Percentiles rank a stretch among this genome's conserved stretches.
Evolutionary conservation across 2,888 invertebrate genomes (phyloP).

Genomic region (Limnephilus lunatus): DNA sequence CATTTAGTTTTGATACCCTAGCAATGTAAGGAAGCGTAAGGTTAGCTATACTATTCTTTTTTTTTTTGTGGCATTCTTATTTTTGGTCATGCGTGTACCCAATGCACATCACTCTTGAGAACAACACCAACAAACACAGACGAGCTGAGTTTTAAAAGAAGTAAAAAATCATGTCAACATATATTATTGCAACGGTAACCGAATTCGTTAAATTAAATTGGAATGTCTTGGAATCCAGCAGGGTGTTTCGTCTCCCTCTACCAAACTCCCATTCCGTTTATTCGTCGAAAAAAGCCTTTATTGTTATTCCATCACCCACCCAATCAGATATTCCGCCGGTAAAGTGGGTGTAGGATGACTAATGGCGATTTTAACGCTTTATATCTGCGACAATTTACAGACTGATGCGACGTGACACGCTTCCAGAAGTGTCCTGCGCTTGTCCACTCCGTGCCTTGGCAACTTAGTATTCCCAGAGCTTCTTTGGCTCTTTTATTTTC

Average conservation of each 20-base stretch:
- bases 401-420: slow-evolving; percentile 58
- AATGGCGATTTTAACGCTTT: slow-evolving; percentile 62
- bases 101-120: no score
- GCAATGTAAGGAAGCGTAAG: no score
- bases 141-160: no score
- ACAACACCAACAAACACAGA: no score
- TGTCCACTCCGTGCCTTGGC: background rate
- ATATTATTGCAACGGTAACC: no score
- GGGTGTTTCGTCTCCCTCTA: background rate
- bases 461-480: slow-evolving; percentile 2
- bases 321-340: slow-evolving; percentile 48
- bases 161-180: no score
- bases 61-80: no score
- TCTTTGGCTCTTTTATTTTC: slow-evolving; percentile 26
- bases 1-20: no score
- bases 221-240: no score
- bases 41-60: no score
- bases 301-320: background rate
- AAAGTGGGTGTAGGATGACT: slow-evolving; percentile 59
- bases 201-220: no score
- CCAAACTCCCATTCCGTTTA: background rate
- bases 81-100: no score
- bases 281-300: background rate
- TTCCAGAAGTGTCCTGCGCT: background rate
- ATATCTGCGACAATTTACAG: slow-evolving; percentile 65